A percentile compares a stretch with the other conserved stretches of the same genome.
Conservation (phyloP, 1,140 invertebrate species). For the Planococcus citri region DNA sequence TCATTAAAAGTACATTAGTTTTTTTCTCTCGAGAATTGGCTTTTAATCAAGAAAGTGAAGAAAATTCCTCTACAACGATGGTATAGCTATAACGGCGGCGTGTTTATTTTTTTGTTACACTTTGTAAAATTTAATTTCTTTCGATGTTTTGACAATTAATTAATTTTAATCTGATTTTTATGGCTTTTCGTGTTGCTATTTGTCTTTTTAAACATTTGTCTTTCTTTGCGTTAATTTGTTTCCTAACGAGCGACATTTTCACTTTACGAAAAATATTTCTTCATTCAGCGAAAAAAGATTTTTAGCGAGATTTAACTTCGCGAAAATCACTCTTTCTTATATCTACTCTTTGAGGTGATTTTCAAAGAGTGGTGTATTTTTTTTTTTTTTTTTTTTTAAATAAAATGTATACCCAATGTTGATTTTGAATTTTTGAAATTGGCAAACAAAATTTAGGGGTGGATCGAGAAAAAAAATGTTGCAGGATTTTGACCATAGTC, state of each 20-base stretch:
- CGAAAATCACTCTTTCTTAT: too few relatives aligned
- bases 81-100: background rate
- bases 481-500: too few relatives aligned
- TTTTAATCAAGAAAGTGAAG: conserved; percentile 3
- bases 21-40: background rate
- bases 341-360: too few relatives aligned
- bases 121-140: conserved; percentile 8
- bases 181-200: background rate
- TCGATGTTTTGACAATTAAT: conserved; percentile 4
- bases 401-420: too few relatives aligned
- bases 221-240: background rate
- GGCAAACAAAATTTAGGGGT: too few relatives aligned
- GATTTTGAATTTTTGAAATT: too few relatives aligned
- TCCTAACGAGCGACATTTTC: background rate
- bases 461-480: too few relatives aligned
- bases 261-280: too few relatives aligned
- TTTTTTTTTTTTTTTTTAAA: too few relatives aligned
- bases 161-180: conserved; percentile 4
- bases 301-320: too few relatives aligned
- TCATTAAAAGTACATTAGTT: background rate
- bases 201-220: background rate
- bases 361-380: too few relatives aligned
- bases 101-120: conserved; percentile 8
- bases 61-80: background rate
- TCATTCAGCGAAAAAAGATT: too few relatives aligned